Evolutionary conservation across 2,888 invertebrate genomes (phyloP), one percentile per base, ranked within the genome.

Genomic region (Steinernema scapterisci): DNA sequence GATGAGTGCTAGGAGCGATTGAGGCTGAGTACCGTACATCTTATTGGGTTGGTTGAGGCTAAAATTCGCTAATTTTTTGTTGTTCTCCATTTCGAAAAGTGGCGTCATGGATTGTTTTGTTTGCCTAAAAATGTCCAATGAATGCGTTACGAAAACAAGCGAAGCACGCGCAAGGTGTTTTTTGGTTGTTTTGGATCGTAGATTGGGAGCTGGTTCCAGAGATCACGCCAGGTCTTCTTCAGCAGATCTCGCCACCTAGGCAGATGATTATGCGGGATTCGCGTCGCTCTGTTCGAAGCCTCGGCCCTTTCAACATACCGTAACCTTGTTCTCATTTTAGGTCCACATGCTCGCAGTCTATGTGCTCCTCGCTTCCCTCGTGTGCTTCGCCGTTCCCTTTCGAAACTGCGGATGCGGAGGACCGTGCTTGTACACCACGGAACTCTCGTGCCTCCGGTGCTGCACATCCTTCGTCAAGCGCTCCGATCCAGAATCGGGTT

Each of bases 391-490:
- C 7, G 31, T 25, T 11, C 63, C 63, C n/a, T 27, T 31, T 31
- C 63, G 63, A 27, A 63, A 16, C 63, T 63, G 63, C 31, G 63
- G 63, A 27, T 63, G 63, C n/a, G 63, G 63, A 1, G 63, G 63
- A 25, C 9, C 27, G 31, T 63, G 63, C 38, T 16, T 63, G 16
- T 63, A 63, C 31, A 27, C 5, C 11, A 63, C 63, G 16, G 63
- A 63, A 13, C 25, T 13, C 11, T 31, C 31, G 27, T 63, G 63
- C 63, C 9, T n/a, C 16, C 27, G 63, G 31, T 63, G 63, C 63
- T 63, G 63, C 63, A 63, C 63, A 11, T 2, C 63, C 11, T 63
- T 63, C 38, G 38, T 63, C 25, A 63, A 63, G n/a, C 52, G 52
- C 16, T 7, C n/a, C 48, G 48, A 19, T 7, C n/a, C 48, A 2